Conservation (phyloP, 2,113 vertebrate species). For the Semnornis frantzii region DNA sequence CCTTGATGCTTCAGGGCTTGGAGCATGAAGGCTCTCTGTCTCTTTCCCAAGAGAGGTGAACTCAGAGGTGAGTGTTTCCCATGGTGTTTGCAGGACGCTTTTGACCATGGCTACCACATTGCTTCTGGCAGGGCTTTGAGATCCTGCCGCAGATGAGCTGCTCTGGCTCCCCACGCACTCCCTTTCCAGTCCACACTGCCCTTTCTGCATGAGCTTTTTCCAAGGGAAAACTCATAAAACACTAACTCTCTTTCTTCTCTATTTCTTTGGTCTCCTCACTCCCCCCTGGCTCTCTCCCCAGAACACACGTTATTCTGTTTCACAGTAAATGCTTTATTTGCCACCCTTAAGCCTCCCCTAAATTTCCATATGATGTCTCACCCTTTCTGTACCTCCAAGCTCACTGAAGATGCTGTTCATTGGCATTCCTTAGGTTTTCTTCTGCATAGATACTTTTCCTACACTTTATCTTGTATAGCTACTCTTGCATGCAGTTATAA, state of each 20-base stretch:
- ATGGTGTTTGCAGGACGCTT: neutral
- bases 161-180: neutral
- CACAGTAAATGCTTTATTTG: neutral
- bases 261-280: neutral
- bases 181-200: neutral
- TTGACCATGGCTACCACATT: fast-evolving
- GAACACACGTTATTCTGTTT: neutral
- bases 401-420: neutral
- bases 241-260: neutral
- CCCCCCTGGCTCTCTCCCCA: neutral
- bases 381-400: neutral
- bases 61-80: neutral
- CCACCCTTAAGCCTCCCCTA: fast-evolving
- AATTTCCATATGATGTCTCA: neutral
- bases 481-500: neutral
- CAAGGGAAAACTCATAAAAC: constrained; percentile 27
- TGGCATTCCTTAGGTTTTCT: neutral
- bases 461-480: neutral
- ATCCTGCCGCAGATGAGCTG: neutral
- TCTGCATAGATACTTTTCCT: neutral
- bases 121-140: neutral
- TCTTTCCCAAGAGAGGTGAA: neutral
- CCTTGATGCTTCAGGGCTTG: neutral
- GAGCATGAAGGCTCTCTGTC: fast-evolving
- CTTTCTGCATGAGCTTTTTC: neutral